Base-by-base conservation (phyloP, 1,140 invertebrate species). In the Armadillidium nasatum region DNA sequence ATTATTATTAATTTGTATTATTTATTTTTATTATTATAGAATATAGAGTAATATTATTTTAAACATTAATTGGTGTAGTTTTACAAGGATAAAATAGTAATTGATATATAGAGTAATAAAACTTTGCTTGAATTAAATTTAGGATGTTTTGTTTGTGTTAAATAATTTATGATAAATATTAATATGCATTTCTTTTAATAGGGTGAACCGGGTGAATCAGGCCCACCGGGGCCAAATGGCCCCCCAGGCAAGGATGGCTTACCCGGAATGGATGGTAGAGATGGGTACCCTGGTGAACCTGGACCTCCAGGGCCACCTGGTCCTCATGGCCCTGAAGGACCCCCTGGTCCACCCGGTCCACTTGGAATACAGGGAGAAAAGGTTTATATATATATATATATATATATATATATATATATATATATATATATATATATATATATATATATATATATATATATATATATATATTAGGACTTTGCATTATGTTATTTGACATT, bases 171-270 rank as follows among this genome's bases (percentile, higher is more conserved):
- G 1, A 15, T 60, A 60, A 60, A 60, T 60, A 6, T 33, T 33
- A 3, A 33, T 69, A 72, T 72, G n/a, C 45, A 75, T 73, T 68
- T 77, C 75, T 76, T 21, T 67, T 69, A 76, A 72, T 82, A 96
- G 94, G 94, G 94, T 67, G 93, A 96, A 85, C 92, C 94, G 72
- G 93, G 93, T 71, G 91, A 95, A 84, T 92, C 93, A 19, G 94
- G 94, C 54, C 93, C 93, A 33, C 92, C 93, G 11, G 94, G 94
- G 71, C 91, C 93, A 66, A 88, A 91, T 13, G 94, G 94, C 33
- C 90, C 91, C 21, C 87, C 83, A 44, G 94, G 94, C 67, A 85
- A 88, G 19, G 89, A 91, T 81, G 93, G 93, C 66, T 84, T 91
- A 45, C 89, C 93, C 10, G 94, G 94, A 44, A 95, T 83, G 94